Conservation (phyloP, 2,888 invertebrate species). For the Drosophila atroscutellata region DNA sequence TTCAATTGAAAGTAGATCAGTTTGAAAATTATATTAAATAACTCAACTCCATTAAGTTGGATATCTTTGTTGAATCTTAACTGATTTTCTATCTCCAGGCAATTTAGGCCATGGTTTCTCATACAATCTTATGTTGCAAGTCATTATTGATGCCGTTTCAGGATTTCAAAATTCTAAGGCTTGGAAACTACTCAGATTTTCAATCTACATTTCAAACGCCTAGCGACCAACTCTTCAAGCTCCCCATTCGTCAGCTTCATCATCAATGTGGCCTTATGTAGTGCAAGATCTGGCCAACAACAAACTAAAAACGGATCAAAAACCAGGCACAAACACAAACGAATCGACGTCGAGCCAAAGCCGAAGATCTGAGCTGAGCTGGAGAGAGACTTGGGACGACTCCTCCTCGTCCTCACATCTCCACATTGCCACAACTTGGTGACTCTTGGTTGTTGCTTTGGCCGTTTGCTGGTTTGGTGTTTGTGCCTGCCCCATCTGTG, state of each 20-base stretch:
- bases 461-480: constrained; percentile 1
- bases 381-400: constrained; percentile 13
- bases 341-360: constrained; percentile 25
- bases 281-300: constrained; percentile 60
- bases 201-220: background rate
- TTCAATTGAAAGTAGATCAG: background rate
- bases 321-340: constrained; percentile 35
- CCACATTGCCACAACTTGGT: constrained; percentile 7
- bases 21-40: background rate
- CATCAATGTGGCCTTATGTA: constrained; percentile 60
- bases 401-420: constrained; percentile 3
- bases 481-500: constrained; percentile 15
- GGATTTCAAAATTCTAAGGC: background rate
- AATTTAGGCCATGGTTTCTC: background rate
- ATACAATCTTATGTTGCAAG: background rate
- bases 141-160: background rate
- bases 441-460: background rate
- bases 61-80: background rate
- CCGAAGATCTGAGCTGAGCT: background rate
- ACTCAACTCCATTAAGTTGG: background rate
- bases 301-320: constrained; percentile 68
- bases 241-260: constrained; percentile 49
- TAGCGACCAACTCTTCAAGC: constrained; percentile 33
- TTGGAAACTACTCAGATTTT: background rate
- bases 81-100: background rate